Conservation (phyloP, 1,140 invertebrate species). For the Drosophila rufa region DNA sequence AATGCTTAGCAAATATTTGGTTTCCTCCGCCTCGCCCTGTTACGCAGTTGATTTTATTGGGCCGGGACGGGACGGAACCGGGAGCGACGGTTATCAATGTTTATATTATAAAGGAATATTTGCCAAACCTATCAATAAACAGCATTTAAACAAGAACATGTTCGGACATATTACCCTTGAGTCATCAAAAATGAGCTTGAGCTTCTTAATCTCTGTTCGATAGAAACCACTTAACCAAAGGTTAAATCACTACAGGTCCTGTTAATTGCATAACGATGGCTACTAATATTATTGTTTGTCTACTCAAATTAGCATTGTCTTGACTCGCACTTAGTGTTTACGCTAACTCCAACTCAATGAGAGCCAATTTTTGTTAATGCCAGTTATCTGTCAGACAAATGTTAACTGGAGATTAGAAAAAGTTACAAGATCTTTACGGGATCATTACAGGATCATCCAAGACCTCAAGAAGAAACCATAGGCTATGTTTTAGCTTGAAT, state of each 20-base stretch:
- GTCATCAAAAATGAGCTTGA: too few relatives aligned
- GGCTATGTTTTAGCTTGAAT: background rate
- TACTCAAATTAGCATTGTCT: too few relatives aligned
- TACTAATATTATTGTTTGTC: too few relatives aligned
- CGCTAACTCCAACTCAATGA: too few relatives aligned
- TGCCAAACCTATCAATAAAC: slow-evolving; percentile 19
- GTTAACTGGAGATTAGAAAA: too few relatives aligned
- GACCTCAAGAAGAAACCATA: too few relatives aligned
- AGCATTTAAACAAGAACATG: slow-evolving; percentile 2
- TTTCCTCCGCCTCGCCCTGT: slow-evolving; percentile 22
- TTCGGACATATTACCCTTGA: background rate
- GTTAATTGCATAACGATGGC: background rate
- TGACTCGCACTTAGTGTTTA: too few relatives aligned
- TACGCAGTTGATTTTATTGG: slow-evolving; percentile 40
- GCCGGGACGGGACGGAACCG: background rate
- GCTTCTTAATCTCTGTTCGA: background rate
- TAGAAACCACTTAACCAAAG: background rate
- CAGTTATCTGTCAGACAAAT: too few relatives aligned
- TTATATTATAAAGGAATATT: slow-evolving; percentile 37
- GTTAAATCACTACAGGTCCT: background rate
- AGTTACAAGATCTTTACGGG: too few relatives aligned
- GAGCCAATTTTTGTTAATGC: too few relatives aligned
- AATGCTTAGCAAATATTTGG: slow-evolving; percentile 46
- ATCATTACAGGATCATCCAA: too few relatives aligned
- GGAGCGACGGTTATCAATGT: slow-evolving; percentile 12